phyloP scores from a whole-genome alignment of 2,888 invertebrate genomes.

The Polydrusus cervinus region DNA sequence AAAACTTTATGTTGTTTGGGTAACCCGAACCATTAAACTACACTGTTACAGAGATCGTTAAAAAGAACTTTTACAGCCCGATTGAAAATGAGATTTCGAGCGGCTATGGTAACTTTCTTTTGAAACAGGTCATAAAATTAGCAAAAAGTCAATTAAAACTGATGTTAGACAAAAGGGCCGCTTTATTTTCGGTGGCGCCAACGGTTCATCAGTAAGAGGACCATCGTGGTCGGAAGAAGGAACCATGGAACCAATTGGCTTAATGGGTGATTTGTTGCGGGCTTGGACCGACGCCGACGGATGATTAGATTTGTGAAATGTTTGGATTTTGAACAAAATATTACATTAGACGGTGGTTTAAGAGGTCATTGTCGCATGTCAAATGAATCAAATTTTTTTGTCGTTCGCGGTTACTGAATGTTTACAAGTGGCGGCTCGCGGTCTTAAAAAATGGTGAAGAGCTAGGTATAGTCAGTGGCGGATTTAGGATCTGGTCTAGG shows the following conservation, averaged over 20 bases:
- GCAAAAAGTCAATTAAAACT: slow-evolving; percentile 62
- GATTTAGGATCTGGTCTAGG: too few relatives aligned
- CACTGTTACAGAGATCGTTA: slow-evolving; percentile 47
- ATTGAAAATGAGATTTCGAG: slow-evolving; percentile 53
- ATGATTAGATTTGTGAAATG: slow-evolving; percentile 33
- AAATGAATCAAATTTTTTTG: too few relatives aligned
- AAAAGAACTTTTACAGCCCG: slow-evolving; percentile 38
- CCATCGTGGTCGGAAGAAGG: slow-evolving; percentile 15
- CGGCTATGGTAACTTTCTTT: slow-evolving; percentile 46
- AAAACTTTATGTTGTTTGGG: slow-evolving; percentile 53
- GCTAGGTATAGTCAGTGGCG: too few relatives aligned
- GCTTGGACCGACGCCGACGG: slow-evolving; percentile 11
- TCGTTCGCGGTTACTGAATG: too few relatives aligned
- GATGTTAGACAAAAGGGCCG: slow-evolving; percentile 61
- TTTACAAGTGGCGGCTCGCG: too few relatives aligned
- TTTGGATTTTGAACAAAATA: slow-evolving; percentile 20
- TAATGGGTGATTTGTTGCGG: slow-evolving; percentile 39
- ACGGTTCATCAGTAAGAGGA: slow-evolving; percentile 37
- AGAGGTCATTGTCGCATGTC: too few relatives aligned
- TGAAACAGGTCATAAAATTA: slow-evolving; percentile 59
- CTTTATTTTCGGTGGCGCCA: slow-evolving; percentile 59
- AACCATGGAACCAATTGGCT: slow-evolving; percentile 6
- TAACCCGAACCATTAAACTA: slow-evolving; percentile 46
- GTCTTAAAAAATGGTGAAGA: too few relatives aligned
- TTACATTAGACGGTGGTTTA: not conserved